Conservation (phyloP, 1,140 invertebrate species). For the Monomorium pharaonis region DNA sequence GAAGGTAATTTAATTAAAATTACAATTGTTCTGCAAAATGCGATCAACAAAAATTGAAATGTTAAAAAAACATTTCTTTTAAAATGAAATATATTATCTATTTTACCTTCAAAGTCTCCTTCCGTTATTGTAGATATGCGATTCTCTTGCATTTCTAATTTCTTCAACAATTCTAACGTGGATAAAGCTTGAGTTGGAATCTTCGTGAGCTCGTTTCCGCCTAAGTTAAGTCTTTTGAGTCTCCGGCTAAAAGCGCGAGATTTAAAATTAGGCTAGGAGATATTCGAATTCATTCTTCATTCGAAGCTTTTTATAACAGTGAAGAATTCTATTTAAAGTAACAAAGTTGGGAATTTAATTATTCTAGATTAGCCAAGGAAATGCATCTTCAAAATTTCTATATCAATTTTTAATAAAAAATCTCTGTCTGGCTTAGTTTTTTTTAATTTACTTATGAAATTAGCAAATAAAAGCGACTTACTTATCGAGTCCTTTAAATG, state of each 20-base stretch:
- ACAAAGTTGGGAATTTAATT: background rate
- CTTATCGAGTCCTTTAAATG: slow-evolving; percentile 94
- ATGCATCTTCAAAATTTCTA: background rate
- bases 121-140: slow-evolving; percentile 90
- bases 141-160: slow-evolving; percentile 95
- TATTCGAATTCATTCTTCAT: background rate
- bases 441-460: background rate
- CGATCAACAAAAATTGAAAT: background rate
- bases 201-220: slow-evolving; percentile 91
- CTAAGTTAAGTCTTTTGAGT: slow-evolving; percentile 93
- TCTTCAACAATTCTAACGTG: slow-evolving; percentile 91
- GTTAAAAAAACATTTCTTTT: background rate
- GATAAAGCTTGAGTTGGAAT: slow-evolving; percentile 92
- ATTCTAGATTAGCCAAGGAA: background rate
- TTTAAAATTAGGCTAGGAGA: background rate
- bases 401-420: background rate
- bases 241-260: slow-evolving; percentile 87
- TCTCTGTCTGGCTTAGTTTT: background rate
- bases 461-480: slow-evolving; percentile 84
- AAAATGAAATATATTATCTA: background rate
- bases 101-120: slow-evolving; percentile 93
- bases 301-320: background rate
- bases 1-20: slow-evolving; percentile 14
- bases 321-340: background rate
- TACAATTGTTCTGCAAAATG: background rate